Percentiles rank a stretch among this genome's conserved stretches.
These are phyloP conservation scores for Laticauda laticaudata DNA, from an alignment of 2,113 vertebrate species.

Conservation along the genomic window DNA sequence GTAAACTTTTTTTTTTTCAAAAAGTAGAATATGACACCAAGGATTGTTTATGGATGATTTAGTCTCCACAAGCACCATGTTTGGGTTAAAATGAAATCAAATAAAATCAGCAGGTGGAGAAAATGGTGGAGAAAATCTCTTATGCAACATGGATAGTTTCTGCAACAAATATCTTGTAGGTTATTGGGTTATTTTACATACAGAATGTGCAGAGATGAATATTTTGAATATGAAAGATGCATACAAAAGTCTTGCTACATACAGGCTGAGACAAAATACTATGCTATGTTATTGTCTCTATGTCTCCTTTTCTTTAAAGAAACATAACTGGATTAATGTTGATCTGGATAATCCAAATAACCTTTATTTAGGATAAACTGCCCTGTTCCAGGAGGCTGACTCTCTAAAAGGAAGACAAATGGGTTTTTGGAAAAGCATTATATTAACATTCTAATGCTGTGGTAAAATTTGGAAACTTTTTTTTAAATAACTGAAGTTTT, in stretches of 20 bases:
- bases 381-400: neutral
- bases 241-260: too few relatives aligned
- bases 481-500: neutral
- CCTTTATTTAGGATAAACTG: neutral
- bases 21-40: neutral
- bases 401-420: neutral
- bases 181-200: neutral
- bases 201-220: neutral
- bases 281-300: neutral
- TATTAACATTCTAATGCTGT: neutral
- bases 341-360: neutral
- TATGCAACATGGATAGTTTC: neutral
- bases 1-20: neutral
- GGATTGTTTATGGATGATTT: neutral
- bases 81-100: neutral
- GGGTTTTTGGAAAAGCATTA: neutral
- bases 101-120: neutral
- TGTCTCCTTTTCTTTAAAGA: neutral
- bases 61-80: neutral
- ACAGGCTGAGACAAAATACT: neutral
- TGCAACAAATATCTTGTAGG: neutral
- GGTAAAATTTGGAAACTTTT: neutral
- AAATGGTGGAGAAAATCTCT: neutral
- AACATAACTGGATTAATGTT: neutral
- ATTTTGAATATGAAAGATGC: neutral